These are phyloP conservation scores for Porites australiensis DNA, from an alignment of 64 coral and sea anemone genomes.

Conservation along the genomic window DNA sequence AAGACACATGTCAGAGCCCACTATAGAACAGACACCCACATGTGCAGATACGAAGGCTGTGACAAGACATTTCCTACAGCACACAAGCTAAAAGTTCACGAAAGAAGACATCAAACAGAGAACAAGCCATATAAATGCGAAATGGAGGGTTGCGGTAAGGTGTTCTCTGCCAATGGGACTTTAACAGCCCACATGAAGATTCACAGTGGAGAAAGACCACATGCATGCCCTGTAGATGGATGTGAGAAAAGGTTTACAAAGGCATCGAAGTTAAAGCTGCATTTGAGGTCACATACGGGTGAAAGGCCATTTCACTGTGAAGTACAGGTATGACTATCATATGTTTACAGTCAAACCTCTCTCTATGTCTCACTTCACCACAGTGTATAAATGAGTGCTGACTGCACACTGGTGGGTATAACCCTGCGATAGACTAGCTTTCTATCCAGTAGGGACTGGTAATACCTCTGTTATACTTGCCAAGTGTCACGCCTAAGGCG, in stretches of 20 bases:
- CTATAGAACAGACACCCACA: slow-evolving; percentile 66
- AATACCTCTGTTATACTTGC: too few relatives aligned
- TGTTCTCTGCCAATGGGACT: slow-evolving; percentile 79
- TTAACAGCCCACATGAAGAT: slow-evolving; percentile 90
- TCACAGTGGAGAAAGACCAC: slow-evolving; percentile 87
- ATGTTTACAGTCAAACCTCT: not conserved
- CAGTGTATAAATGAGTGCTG: too few relatives aligned
- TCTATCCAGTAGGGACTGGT: too few relatives aligned
- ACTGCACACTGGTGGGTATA: too few relatives aligned
- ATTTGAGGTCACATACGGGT: slow-evolving; percentile 93
- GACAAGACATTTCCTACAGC: slow-evolving; percentile 88
- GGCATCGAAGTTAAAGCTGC: slow-evolving; percentile 95
- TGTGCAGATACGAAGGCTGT: slow-evolving; percentile 85
- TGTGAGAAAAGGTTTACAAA: slow-evolving; percentile 96
- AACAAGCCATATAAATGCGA: slow-evolving; percentile 82
- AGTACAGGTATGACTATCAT: slow-evolving; percentile 44
- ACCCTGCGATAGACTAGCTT: too few relatives aligned
- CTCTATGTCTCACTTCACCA: too few relatives aligned
- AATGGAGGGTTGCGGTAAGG: slow-evolving; percentile 91
- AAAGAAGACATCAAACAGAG: slow-evolving; percentile 82
- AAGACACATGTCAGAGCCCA: slow-evolving; percentile 91
- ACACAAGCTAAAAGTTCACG: slow-evolving; percentile 93
- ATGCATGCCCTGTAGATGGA: slow-evolving; percentile 84
- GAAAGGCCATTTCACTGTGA: slow-evolving; percentile 92
- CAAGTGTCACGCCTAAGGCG: too few relatives aligned